These are phyloP conservation scores for Lucilia sericata DNA, from an alignment of 1,140 invertebrate genomes.

Conservation along the genomic window DNA sequence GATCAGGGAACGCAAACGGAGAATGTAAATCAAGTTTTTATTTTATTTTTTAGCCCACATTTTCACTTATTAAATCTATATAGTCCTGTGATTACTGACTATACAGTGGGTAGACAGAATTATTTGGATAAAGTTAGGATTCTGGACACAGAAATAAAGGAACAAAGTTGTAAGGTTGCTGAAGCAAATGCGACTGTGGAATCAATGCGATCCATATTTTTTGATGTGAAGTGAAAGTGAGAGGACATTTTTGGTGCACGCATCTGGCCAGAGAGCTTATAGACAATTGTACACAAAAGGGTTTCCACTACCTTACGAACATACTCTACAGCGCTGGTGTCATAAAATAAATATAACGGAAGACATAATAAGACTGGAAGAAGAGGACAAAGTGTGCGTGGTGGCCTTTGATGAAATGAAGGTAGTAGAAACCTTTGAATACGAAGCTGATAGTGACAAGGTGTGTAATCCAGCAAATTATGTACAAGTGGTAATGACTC, in stretches of 20 bases:
- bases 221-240: neutral
- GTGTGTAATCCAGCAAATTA: conserved; percentile 44
- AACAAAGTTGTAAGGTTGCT: too few species aligned
- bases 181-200: too few species aligned
- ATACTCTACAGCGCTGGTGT: conserved; percentile 13
- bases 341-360: conserved; percentile 19
- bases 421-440: conserved; percentile 39
- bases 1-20: too few species aligned
- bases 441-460: conserved; percentile 32
- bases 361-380: neutral
- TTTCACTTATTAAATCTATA: too few species aligned
- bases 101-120: too few species aligned
- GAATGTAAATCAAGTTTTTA: too few species aligned
- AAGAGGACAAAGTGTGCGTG: conserved; percentile 46
- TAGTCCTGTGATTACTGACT: too few species aligned
- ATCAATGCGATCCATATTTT: neutral
- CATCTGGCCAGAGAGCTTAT: conserved; percentile 22
- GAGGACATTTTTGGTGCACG: neutral
- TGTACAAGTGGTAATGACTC: conserved; percentile 46
- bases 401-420: conserved; percentile 49
- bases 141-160: too few species aligned
- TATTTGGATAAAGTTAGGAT: too few species aligned
- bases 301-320: neutral
- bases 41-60: too few species aligned
- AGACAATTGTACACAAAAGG: conserved; percentile 25